phyloP scores from a whole-genome alignment of 2,888 invertebrate species.

The Monopis laevigella region DNA sequence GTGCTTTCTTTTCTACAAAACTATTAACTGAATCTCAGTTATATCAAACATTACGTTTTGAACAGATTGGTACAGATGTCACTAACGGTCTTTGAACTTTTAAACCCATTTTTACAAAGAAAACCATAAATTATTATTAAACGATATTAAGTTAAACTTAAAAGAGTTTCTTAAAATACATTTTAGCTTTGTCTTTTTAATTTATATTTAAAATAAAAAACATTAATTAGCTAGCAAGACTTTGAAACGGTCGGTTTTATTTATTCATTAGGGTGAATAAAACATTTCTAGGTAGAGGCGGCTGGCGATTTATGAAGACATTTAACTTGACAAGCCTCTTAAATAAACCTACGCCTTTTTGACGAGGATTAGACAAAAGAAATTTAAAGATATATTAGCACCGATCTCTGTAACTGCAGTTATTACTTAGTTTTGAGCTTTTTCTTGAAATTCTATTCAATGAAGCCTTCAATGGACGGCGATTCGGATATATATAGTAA shows the following conservation, averaged over 20 bases:
- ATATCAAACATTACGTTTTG: too few species aligned
- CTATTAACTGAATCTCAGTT: too few species aligned
- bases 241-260: neutral
- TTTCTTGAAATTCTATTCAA: neutral
- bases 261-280: conserved; percentile 16
- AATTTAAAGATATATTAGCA: neutral
- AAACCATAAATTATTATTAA: too few species aligned
- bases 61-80: too few species aligned
- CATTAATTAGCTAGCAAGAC: too few species aligned
- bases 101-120: too few species aligned
- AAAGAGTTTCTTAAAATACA: too few species aligned
- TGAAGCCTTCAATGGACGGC: neutral
- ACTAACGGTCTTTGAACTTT: too few species aligned
- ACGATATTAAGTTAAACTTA: too few species aligned
- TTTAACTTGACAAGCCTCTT: conserved; percentile 33
- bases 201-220: too few species aligned
- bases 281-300: conserved; percentile 14
- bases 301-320: conserved; percentile 27
- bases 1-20: too few species aligned
- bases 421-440: neutral
- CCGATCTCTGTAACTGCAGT: neutral
- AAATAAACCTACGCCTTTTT: conserved; percentile 20
- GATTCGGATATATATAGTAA: neutral
- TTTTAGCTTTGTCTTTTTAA: too few species aligned
- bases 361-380: conserved; percentile 2